These are phyloP conservation scores for Sceliomorpha sp. DNA, from an alignment of 2,888 invertebrate genomes.

Conservation along the genomic window DNA sequence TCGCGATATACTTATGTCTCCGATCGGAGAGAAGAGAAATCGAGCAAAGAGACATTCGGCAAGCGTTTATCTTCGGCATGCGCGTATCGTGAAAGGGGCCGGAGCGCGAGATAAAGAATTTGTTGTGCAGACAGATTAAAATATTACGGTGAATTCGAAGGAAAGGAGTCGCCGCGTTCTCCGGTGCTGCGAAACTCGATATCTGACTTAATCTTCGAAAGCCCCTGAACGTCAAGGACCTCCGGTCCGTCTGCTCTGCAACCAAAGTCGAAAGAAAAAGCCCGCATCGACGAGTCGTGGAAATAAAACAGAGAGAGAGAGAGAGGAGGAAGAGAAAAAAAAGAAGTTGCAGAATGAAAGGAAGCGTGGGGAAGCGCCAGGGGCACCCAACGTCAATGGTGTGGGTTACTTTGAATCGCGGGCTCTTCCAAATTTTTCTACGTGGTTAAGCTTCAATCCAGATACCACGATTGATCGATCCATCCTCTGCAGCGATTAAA, in stretches of 20 bases:
- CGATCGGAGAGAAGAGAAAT: slow-evolving; percentile 2
- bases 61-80: slow-evolving; percentile 19
- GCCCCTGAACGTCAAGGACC: slow-evolving; percentile 64
- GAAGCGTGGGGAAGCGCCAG: slow-evolving; percentile 46
- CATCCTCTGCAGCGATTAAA: slow-evolving; percentile 58
- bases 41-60: slow-evolving; percentile 29
- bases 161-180: slow-evolving; percentile 61
- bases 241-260: slow-evolving; percentile 54
- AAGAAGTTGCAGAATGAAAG: slow-evolving; percentile 47
- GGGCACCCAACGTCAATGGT: slow-evolving; percentile 33
- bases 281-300: slow-evolving; percentile 25
- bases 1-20: no score
- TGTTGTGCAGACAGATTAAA: slow-evolving; percentile 74
- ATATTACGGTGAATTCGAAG: slow-evolving; percentile 72
- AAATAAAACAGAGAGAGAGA: slow-evolving; percentile 42
- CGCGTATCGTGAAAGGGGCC: slow-evolving; percentile 25
- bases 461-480: slow-evolving; percentile 63
- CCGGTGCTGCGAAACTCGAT: slow-evolving; percentile 71
- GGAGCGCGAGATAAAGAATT: slow-evolving; percentile 67
- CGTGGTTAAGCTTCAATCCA: slow-evolving; percentile 65
- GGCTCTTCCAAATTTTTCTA: slow-evolving; percentile 64
- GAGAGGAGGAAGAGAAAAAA: slow-evolving; percentile 3
- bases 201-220: slow-evolving; percentile 69
- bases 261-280: slow-evolving; percentile 60
- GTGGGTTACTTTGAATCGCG: slow-evolving; percentile 45